Percentiles rank a stretch among this genome's conserved stretches.
Evolutionary conservation across 2,113 vertebrate species (phyloP).

Genomic region (Colius striatus): DNA sequence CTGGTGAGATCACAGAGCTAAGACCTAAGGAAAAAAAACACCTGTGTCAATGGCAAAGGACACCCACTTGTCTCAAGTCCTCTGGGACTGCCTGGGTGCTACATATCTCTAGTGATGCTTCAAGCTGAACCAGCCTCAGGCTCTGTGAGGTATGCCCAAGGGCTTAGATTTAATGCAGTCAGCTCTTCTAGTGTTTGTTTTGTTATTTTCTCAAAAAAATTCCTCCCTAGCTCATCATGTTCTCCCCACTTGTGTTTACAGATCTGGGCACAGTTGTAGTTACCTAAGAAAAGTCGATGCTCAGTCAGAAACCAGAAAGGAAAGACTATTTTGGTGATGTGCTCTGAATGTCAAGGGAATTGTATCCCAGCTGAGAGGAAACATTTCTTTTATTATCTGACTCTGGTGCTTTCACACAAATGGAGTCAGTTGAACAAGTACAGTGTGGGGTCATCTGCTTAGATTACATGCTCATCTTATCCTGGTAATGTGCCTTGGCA

Average conservation of each 20-base stretch:
- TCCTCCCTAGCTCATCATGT: accelerated
- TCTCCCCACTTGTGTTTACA: not conserved
- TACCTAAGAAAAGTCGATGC: not conserved
- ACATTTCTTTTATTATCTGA: not conserved
- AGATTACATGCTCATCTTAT: conserved; percentile 31
- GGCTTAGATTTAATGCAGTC: not conserved
- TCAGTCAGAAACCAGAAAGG: not conserved
- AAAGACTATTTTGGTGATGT: not conserved
- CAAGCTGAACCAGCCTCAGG: not conserved
- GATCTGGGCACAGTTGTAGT: not conserved
- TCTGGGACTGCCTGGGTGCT: accelerated
- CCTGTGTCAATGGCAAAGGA: not conserved
- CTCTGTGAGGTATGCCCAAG: not conserved
- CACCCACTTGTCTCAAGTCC: not conserved
- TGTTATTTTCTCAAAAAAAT: not conserved
- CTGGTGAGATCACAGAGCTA: not conserved
- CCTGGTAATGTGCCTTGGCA: conserved; percentile 15
- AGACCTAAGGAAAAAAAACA: not conserved
- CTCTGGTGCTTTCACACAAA: not conserved
- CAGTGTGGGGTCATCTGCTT: not conserved
- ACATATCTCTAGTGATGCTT: not conserved
- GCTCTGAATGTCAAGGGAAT: not conserved
- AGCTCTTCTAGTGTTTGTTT: not conserved
- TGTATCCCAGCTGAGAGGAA: not conserved
- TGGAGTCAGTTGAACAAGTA: not conserved